Evolutionary conservation across 2,113 vertebrate species (phyloP).

Genomic region (Grammomys dolichurus): DNA sequence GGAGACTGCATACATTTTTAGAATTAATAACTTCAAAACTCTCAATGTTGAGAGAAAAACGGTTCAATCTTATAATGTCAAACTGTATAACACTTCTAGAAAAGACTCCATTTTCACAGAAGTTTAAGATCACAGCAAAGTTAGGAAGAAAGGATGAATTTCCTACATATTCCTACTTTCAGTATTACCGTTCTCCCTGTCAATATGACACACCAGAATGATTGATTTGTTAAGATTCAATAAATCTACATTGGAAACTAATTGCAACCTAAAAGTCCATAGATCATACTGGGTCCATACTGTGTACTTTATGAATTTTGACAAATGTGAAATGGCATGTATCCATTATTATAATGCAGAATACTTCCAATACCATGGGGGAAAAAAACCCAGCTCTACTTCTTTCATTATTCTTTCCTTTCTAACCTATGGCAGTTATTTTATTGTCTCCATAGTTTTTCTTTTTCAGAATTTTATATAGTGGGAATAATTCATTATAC

Average conservation of each 20-base stretch:
- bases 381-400: background rate
- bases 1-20: background rate
- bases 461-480: background rate
- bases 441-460: background rate
- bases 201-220: background rate
- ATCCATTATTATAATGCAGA: background rate
- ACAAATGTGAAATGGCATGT: background rate
- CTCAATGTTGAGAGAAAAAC: background rate
- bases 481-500: background rate
- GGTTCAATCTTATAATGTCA: background rate
- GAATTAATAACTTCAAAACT: constrained; percentile 28
- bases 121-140: background rate
- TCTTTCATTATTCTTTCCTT: background rate
- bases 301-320: background rate
- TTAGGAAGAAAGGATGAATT: background rate
- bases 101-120: background rate
- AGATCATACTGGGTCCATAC: background rate
- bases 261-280: background rate
- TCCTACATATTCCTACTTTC: background rate
- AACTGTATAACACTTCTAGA: background rate
- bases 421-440: background rate
- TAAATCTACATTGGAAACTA: background rate
- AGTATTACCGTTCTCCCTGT: background rate
- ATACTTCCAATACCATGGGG: background rate
- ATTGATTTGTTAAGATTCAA: background rate